Base-by-base conservation (phyloP, 53 echinoderm and acorn worm species). In the Paracentrotus lividus region DNA sequence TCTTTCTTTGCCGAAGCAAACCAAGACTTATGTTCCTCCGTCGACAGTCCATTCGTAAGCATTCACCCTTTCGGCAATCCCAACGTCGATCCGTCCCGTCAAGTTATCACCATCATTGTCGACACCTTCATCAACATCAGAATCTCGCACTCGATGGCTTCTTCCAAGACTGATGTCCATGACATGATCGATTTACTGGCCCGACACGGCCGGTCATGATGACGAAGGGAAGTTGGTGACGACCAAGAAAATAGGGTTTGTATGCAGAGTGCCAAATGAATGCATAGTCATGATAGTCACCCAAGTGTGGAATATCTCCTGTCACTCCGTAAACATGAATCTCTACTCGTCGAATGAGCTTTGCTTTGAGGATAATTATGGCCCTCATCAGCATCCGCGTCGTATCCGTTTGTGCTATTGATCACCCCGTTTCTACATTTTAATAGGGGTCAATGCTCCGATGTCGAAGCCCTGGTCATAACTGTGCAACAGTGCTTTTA, bases 1-100 rank as follows among this genome's bases (percentile, higher is more conserved):
- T 95, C 0, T 96, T 96, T 87, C 95, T 96, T n/a, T n/a, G 58
- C 65, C 7, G 94, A 95, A 51, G n/a, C 96, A 94, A 49, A 44
- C 24, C 89, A 24, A 34, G 44, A 34, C 55, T 57, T 57, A n/a
- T n/a, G n/a, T n/a, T n/a, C n/a, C n/a, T n/a, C 21, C 87, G 57
- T 85, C 52, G 15, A 13, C 43, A 24, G 18, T 29, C 26, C n/a
- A n/a, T 64, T 43, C 64, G 7, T 27, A n/a, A n/a, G n/a, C n/a
- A 58, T 20, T 20, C 21, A 33, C 1, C 56, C 15, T 49, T 13
- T n/a, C n/a, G n/a, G 51, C 51, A 85, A 13, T 20, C 51, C 5
- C 31, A 5, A 10, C 2, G 21, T 56, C 18, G 27, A 20, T 3
- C 36, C 86, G 13, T 36, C 64, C 1, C 42, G n/a, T 2, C 43